Evolutionary conservation across 1,140 invertebrate genomes (phyloP).

Genomic region (Arion vulgaris): DNA sequence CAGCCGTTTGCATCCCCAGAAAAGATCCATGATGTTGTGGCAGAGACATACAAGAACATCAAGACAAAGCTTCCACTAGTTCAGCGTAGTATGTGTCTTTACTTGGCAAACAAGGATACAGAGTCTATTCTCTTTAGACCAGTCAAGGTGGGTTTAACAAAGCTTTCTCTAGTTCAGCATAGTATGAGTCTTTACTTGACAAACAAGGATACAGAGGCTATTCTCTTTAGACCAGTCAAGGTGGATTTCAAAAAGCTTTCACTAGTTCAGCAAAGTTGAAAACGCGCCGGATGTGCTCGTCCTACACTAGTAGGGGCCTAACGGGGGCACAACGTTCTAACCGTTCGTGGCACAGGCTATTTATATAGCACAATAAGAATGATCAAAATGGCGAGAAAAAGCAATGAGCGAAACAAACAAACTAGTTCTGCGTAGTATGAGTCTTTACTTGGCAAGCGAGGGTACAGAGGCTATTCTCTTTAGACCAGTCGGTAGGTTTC

Average conservation of each 20-base stretch:
- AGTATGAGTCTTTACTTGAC: slow-evolving; percentile 95
- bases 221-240: slow-evolving; percentile 92
- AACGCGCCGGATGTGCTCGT: neutral
- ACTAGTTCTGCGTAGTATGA: neutral
- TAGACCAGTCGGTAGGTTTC: no score
- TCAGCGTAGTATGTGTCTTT: slow-evolving; percentile 92
- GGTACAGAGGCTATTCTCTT: no score
- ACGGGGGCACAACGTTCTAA: no score
- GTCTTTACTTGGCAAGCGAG: neutral
- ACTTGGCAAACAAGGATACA: slow-evolving; percentile 96
- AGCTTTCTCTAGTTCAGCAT: slow-evolving; percentile 84
- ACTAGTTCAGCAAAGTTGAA: neutral
- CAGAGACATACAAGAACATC: slow-evolving; percentile 79
- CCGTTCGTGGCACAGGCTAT: no score
- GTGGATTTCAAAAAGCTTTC: slow-evolving; percentile 74
- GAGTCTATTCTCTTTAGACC: slow-evolving; percentile 96
- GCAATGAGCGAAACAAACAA: neutral
- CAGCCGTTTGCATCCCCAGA: slow-evolving; percentile 75
- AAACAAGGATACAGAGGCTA: slow-evolving; percentile 97
- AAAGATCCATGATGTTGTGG: slow-evolving; percentile 71
- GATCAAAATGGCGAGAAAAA: no score
- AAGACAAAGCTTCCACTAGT: slow-evolving; percentile 85
- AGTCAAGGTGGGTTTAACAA: slow-evolving; percentile 79
- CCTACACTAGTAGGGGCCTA: no score
- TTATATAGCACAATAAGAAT: no score